A percentile compares a stretch with the other conserved stretches of the same genome.
phyloP scores from a whole-genome alignment of 2,888 invertebrate genomes.

The Drosophila neonasuta region DNA sequence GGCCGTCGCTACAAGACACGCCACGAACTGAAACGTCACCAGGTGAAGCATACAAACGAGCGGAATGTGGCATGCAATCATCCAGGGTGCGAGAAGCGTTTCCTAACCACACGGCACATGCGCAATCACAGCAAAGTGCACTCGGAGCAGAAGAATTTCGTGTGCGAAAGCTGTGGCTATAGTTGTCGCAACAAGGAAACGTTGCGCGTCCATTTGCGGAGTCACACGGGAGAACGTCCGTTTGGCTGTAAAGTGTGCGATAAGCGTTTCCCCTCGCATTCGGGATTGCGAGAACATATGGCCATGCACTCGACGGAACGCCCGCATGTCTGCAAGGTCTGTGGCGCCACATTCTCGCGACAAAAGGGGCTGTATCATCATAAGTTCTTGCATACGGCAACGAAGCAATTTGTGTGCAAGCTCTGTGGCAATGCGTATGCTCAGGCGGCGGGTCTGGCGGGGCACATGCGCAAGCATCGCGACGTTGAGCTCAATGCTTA shows the following conservation, averaged over 20 bases:
- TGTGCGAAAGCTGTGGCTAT: conserved; percentile 78
- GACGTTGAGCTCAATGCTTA: conserved; percentile 58
- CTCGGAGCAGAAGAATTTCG: conserved; percentile 70
- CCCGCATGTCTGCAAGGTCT: conserved; percentile 71
- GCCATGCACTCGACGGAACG: conserved; percentile 78
- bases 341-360: conserved; percentile 74
- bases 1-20: conserved; percentile 69
- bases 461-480: conserved; percentile 80
- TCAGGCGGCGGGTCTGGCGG: conserved; percentile 79
- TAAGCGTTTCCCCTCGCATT: conserved; percentile 73
- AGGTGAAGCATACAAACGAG: conserved; percentile 66
- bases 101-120: conserved; percentile 67
- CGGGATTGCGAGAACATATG: conserved; percentile 73
- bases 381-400: conserved; percentile 72
- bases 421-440: conserved; percentile 78
- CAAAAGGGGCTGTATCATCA: conserved; percentile 77
- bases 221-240: conserved; percentile 78
- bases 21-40: conserved; percentile 72
- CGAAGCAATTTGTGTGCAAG: conserved; percentile 79
- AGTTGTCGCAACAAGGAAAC: conserved; percentile 74
- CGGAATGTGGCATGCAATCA: conserved; percentile 66
- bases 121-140: conserved; percentile 71
- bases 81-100: conserved; percentile 73
- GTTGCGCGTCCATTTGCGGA: conserved; percentile 72
- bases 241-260: conserved; percentile 71